Evolutionary conservation across 64 coral and sea anemone species (phyloP), one percentile per base, ranked within the genome.

Genomic region (Actinia equina): DNA sequence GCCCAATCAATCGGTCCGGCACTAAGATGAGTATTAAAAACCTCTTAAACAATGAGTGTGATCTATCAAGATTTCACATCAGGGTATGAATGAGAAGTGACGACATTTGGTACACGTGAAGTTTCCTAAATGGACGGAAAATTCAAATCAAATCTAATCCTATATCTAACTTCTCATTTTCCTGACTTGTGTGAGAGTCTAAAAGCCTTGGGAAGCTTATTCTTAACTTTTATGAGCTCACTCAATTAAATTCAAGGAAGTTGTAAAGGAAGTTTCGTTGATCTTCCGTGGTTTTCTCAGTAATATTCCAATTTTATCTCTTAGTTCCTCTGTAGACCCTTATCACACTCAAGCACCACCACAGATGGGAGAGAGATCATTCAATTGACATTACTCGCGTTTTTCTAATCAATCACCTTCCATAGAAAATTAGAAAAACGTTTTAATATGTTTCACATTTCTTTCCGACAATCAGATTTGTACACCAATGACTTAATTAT

Each of bases 391-490:
- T 7, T 71, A 25, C 23, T 27, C 65, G 69, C 14, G 69, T 74
- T 5, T 2, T 69, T 25, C 7, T 6, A 6, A 22, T 69, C 69
- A 74, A 41, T 74, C 69, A 74, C 27, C 69, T 41, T 27, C 62
- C 62, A n/a, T 9, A 65, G 19, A 22, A 74, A 30, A 74, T 74
- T 74, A 74, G 69, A 74, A 74, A 74, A 30, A 41, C 69, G 25
- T 74, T 74, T 74, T 74, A 57, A 57, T 57, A 74, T 74, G n/a
- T 30, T 74, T 8, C 1, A 37, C 69, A 30, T 30, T 41, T 74
- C 69, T 74, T 74, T 74, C 69, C 69, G 69, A 42, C 69, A 74
- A 74, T 74, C 13, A 74, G 69, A 74, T 74, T 74, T 30, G 69
- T 74, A 74, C 9, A 8, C 41, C 69, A 74, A 30, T 74, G 69